Percentiles rank a stretch among this genome's conserved stretches.
These are phyloP conservation scores for Oscheius sp. DNA, from an alignment of 2,888 invertebrate genomes.

Conservation along the genomic window DNA sequence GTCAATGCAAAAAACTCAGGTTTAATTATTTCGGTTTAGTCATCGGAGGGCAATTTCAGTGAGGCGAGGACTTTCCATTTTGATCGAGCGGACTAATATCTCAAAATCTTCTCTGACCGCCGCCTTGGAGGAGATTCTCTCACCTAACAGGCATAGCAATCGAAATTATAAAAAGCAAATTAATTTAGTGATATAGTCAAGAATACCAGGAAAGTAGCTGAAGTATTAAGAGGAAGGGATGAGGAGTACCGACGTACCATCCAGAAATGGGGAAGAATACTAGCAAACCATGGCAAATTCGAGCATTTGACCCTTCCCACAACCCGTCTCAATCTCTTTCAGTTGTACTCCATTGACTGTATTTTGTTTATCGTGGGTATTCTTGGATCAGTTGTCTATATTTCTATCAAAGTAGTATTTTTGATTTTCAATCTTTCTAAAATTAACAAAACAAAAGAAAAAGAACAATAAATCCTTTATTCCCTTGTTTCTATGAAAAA, in stretches of 20 bases:
- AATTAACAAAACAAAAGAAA: too few relatives aligned
- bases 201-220: constrained; percentile 4
- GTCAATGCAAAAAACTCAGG: constrained; percentile 35
- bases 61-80: constrained; percentile 7
- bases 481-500: neutral
- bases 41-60: neutral
- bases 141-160: neutral
- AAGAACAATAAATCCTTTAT: too few relatives aligned
- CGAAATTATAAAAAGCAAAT: neutral
- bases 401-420: too few relatives aligned
- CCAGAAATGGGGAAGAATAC: constrained; percentile 14
- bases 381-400: neutral
- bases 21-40: neutral
- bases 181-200: neutral
- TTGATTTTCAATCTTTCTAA: too few relatives aligned
- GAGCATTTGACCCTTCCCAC: constrained; percentile 11
- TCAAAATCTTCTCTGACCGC: neutral
- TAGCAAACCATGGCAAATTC: neutral
- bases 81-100: neutral
- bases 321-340: neutral
- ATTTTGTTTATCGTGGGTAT: neutral
- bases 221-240: neutral
- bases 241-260: constrained; percentile 18
- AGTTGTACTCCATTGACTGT: constrained; percentile 17
- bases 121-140: constrained; percentile 10